These are phyloP conservation scores for Melozone crissalis DNA, from an alignment of 2,113 vertebrate species.

Conservation along the genomic window DNA sequence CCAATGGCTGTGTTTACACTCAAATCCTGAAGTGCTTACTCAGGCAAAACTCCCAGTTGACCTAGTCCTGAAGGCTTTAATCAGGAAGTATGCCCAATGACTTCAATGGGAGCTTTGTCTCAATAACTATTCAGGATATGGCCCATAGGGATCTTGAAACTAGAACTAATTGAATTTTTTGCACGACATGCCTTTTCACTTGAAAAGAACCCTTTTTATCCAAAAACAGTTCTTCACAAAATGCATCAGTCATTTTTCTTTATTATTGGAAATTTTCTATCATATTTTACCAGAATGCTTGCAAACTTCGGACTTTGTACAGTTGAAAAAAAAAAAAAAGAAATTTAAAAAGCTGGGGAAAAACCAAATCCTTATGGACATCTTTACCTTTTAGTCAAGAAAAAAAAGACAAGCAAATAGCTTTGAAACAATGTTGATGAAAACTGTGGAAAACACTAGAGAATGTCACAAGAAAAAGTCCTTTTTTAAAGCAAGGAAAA, in stretches of 20 bases:
- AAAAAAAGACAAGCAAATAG: neutral
- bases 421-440: neutral
- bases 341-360: accelerated
- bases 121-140: constrained; percentile 66
- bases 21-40: constrained; percentile 66
- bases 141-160: constrained; percentile 67
- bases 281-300: neutral
- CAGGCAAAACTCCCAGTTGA: constrained; percentile 69
- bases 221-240: constrained; percentile 34
- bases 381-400: neutral
- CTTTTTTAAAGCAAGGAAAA: neutral
- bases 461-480: neutral
- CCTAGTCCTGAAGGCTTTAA: constrained; percentile 67
- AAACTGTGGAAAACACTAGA: neutral
- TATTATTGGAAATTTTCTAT: neutral
- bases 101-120: constrained; percentile 68
- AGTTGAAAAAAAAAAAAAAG: neutral
- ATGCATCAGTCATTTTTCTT: neutral
- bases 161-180: constrained; percentile 63
- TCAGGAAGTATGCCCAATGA: constrained; percentile 67
- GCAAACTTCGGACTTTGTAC: neutral
- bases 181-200: constrained; percentile 57
- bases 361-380: neutral
- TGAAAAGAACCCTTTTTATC: constrained; percentile 50
- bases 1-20: constrained; percentile 63